phyloP scores from a whole-genome alignment of 1,140 invertebrate species.

The Aphaenogaster rudis region DNA sequence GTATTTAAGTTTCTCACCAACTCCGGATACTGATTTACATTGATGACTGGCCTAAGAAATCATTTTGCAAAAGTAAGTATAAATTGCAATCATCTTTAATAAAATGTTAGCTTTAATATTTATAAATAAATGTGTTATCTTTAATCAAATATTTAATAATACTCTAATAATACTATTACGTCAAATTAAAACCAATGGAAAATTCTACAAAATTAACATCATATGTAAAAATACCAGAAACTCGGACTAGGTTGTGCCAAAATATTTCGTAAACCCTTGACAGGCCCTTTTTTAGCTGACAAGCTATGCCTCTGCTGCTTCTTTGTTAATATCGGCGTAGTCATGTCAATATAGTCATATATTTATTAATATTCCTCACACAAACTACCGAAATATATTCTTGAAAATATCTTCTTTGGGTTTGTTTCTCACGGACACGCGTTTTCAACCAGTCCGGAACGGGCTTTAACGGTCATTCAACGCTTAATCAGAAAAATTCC shows the following conservation, averaged over 20 bases:
- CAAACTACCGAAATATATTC: not conserved
- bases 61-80: not conserved
- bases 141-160: conserved; percentile 16
- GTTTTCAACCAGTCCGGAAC: too few species aligned
- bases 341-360: conserved; percentile 55
- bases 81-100: not conserved
- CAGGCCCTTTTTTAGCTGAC: conserved; percentile 77
- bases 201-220: not conserved
- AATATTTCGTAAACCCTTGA: conserved; percentile 79
- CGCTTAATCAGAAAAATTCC: too few species aligned
- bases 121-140: not conserved
- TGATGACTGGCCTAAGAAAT: conserved; percentile 77
- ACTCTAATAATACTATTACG: conserved; percentile 17
- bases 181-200: conserved; percentile 9
- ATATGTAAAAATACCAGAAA: conserved; percentile 74
- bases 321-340: conserved; percentile 74
- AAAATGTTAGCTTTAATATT: conserved; percentile 4
- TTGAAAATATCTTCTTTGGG: too few species aligned
- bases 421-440: too few species aligned
- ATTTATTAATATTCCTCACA: not conserved
- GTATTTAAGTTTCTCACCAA: conserved; percentile 71
- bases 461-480: too few species aligned
- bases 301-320: conserved; percentile 76
- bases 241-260: conserved; percentile 77
- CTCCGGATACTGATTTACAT: conserved; percentile 53